phyloP scores from a whole-genome alignment of 2,113 vertebrate species.

The Toxostoma redivivum region DNA sequence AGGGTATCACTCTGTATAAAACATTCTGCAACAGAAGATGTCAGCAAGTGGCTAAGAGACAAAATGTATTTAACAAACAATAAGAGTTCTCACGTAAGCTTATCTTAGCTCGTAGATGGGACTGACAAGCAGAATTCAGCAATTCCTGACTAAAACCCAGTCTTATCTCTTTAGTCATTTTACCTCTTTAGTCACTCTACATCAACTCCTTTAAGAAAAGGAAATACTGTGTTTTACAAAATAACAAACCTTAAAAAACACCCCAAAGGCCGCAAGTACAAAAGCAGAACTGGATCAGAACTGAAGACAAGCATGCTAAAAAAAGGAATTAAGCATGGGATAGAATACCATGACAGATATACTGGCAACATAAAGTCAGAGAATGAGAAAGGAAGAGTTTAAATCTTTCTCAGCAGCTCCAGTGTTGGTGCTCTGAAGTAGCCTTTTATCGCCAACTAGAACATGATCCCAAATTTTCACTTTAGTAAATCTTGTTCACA shows the following conservation, averaged over 20 bases:
- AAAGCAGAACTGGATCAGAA: background rate
- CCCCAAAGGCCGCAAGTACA: background rate
- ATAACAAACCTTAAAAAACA: background rate
- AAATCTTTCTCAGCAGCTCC: background rate
- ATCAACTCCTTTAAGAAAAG: background rate
- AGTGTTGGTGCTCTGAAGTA: background rate
- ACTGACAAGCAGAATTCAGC: background rate
- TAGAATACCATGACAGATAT: background rate
- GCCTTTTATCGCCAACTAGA: background rate
- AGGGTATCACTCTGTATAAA: background rate
- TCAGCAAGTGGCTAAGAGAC: background rate
- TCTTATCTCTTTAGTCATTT: background rate
- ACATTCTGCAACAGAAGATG: background rate
- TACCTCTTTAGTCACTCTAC: background rate
- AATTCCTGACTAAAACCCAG: background rate
- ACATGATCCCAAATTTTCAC: background rate
- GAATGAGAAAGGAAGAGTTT: background rate
- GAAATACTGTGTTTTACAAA: background rate
- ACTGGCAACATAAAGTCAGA: background rate
- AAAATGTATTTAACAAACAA: background rate
- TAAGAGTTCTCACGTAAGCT: background rate
- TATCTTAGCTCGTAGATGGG: rapidly evolving
- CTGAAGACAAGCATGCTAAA: background rate
- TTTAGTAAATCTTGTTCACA: background rate
- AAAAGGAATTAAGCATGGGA: background rate